Conservation (phyloP, 2,888 invertebrate genomes). For the Seladonia tumulorum region DNA sequence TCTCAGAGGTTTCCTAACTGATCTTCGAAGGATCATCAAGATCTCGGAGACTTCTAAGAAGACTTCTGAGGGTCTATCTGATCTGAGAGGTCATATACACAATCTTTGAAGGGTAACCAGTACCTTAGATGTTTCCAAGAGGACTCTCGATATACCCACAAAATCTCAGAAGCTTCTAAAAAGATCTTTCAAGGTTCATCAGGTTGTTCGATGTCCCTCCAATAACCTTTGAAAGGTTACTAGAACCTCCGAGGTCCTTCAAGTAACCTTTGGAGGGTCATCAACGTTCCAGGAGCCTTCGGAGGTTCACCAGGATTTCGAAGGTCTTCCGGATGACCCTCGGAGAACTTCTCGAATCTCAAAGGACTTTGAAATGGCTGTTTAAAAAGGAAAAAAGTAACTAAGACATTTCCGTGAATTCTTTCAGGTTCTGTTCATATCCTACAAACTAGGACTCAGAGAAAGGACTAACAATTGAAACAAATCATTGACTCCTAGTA, state of each 20-base stretch:
- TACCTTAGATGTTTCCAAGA: not conserved
- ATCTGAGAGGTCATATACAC: not conserved
- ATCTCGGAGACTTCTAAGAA: not conserved
- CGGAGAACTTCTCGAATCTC: not conserved
- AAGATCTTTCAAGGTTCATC: not conserved
- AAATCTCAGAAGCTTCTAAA: not conserved
- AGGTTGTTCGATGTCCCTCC: not conserved
- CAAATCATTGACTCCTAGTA: too few relatives aligned
- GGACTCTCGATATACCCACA: not conserved
- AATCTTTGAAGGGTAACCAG: not conserved
- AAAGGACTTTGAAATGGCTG: not conserved
- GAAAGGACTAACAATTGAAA: too few relatives aligned
- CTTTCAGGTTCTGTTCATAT: too few relatives aligned
- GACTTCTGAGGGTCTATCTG: not conserved
- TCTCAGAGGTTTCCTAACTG: not conserved
- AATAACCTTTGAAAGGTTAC: not conserved
- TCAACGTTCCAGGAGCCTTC: not conserved
- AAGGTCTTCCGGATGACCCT: not conserved
- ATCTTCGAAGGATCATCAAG: not conserved
- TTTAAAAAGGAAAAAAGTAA: not conserved
- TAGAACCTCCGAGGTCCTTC: not conserved
- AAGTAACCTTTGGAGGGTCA: not conserved
- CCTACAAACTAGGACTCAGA: too few relatives aligned
- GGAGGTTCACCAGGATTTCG: not conserved
- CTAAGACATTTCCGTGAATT: not conserved